phyloP scores from a whole-genome alignment of 2,888 invertebrate genomes.

The Drosophila paramelanica region DNA sequence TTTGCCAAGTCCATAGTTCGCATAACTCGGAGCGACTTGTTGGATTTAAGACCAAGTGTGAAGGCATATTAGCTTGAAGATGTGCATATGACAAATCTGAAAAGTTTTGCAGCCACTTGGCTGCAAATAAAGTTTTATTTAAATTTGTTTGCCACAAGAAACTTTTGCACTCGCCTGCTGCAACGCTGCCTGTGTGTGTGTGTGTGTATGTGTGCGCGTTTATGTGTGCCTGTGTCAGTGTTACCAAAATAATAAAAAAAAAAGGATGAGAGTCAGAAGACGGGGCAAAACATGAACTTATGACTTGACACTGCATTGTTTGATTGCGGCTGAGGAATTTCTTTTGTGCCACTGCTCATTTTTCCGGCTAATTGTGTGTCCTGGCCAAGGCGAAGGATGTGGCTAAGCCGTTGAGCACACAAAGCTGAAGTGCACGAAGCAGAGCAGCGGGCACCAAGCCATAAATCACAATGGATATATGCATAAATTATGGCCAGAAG shows the following conservation, averaged over 20 bases:
- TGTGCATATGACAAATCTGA: slow-evolving; percentile 75
- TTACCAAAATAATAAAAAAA: slow-evolving; percentile 4
- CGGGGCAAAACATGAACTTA: slow-evolving; percentile 40
- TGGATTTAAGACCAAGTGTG: slow-evolving; percentile 36
- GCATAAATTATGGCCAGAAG: slow-evolving; percentile 75
- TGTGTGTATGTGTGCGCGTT: background rate
- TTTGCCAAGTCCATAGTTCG: slow-evolving; percentile 5
- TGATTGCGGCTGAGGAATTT: slow-evolving; percentile 63
- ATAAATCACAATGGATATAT: slow-evolving; percentile 80
- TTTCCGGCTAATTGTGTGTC: slow-evolving; percentile 74
- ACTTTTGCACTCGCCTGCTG: slow-evolving; percentile 40
- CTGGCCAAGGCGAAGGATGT: slow-evolving; percentile 42
- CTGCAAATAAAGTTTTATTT: slow-evolving; percentile 48
- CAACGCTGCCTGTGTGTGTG: background rate
- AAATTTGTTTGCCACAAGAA: slow-evolving; percentile 48
- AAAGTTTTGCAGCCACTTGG: slow-evolving; percentile 65
- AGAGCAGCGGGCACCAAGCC: slow-evolving; percentile 38
- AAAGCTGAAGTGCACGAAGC: slow-evolving; percentile 20
- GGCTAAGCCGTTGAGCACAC: slow-evolving; percentile 69
- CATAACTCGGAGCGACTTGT: slow-evolving; percentile 32
- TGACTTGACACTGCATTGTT: slow-evolving; percentile 62
- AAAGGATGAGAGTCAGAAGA: background rate
- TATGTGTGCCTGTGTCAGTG: background rate
- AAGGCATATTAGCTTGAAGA: slow-evolving; percentile 60
- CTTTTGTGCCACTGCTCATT: slow-evolving; percentile 60